Evolutionary conservation across 2,888 invertebrate genomes (phyloP).

Genomic region (Heliconius sara): DNA sequence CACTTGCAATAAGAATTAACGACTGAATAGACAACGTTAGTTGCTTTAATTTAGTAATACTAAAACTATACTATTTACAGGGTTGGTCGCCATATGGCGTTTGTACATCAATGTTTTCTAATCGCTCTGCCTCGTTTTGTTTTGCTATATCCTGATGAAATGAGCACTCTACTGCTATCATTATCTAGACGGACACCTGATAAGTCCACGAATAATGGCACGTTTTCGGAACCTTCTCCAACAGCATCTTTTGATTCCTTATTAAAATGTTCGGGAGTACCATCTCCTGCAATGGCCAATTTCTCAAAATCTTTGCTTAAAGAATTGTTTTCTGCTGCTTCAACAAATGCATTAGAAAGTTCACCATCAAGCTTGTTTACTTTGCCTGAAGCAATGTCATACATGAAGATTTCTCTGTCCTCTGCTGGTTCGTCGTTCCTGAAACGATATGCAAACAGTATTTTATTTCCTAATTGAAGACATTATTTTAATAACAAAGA

Average conservation of each 20-base stretch:
- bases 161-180: conserved; percentile 74
- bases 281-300: conserved; percentile 81
- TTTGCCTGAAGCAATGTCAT: conserved; percentile 89
- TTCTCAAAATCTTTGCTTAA: conserved; percentile 86
- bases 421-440: conserved; percentile 77
- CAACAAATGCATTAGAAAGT: conserved; percentile 92
- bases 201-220: conserved; percentile 81
- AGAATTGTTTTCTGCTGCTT: conserved; percentile 93
- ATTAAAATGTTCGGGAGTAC: conserved; percentile 72
- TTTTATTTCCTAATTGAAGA: no score
- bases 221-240: conserved; percentile 77
- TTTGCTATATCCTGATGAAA: conserved; percentile 82
- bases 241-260: conserved; percentile 57
- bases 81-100: conserved; percentile 59
- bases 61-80: conserved; percentile 81
- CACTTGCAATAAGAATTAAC: conserved; percentile 77
- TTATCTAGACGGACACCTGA: conserved; percentile 74
- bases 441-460: conserved; percentile 53
- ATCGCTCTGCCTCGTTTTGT: conserved; percentile 79
- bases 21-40: conserved; percentile 72
- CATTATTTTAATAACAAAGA: no score
- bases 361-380: conserved; percentile 92
- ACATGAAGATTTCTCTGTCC: conserved; percentile 93
- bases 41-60: conserved; percentile 80
- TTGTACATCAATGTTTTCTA: conserved; percentile 68